Evolutionary conservation across 2,888 invertebrate species (phyloP).

Genomic region (Parapristionchus giblindavisi): DNA sequence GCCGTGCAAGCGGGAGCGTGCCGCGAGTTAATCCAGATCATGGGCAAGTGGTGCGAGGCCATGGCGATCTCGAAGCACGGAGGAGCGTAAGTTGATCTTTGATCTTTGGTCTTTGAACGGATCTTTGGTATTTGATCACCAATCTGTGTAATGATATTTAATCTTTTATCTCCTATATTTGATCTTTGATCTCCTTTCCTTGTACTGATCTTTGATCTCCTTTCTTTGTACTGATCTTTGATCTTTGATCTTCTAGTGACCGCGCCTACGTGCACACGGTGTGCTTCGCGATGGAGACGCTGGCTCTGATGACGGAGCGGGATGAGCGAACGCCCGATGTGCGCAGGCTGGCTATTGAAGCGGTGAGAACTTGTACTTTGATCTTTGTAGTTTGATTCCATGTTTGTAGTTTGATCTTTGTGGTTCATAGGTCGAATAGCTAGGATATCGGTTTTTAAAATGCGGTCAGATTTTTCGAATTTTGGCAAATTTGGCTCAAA

Average conservation of each 20-base stretch:
- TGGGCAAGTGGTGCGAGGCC: slow-evolving; percentile 30
- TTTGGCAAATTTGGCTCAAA: too few relatives aligned
- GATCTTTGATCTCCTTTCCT: not conserved
- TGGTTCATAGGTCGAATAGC: too few relatives aligned
- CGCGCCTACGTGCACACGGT: too few relatives aligned
- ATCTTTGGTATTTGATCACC: not conserved
- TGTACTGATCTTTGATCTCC: slow-evolving; percentile 17
- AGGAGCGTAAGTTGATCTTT: not conserved
- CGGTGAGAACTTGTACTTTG: too few relatives aligned
- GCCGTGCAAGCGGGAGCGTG: not conserved
- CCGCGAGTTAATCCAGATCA: slow-evolving; percentile 16
- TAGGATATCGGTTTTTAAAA: too few relatives aligned
- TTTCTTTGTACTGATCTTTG: slow-evolving; percentile 18
- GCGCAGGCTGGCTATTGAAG: too few relatives aligned
- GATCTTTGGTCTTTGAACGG: not conserved
- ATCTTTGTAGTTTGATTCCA: not conserved
- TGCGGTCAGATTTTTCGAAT: too few relatives aligned
- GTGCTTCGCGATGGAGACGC: too few relatives aligned
- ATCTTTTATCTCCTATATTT: not conserved
- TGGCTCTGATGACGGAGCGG: too few relatives aligned
- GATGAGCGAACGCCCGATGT: too few relatives aligned
- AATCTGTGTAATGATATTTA: not conserved
- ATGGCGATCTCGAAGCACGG: not conserved
- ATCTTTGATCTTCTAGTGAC: too few relatives aligned
- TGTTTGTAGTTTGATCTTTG: not conserved